Evolutionary conservation across 2,888 invertebrate genomes (phyloP).

Genomic region (Empis livida): DNA sequence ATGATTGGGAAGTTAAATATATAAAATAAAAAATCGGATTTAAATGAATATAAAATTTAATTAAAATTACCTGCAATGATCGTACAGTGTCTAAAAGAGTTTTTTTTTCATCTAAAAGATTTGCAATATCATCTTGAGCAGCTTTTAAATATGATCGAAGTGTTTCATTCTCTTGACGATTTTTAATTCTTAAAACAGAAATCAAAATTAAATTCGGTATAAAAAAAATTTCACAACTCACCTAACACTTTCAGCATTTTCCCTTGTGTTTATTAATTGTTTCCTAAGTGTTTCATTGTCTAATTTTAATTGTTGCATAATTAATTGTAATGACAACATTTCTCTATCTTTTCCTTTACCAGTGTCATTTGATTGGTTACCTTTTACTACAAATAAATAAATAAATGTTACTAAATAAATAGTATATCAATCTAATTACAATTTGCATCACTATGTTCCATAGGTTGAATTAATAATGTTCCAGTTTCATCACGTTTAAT

Average conservation of each 20-base stretch:
- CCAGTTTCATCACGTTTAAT: slow-evolving; percentile 62
- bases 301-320: slow-evolving; percentile 40
- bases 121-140: slow-evolving; percentile 62
- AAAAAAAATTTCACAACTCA: slow-evolving; percentile 8
- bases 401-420: not conserved
- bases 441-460: slow-evolving; percentile 8
- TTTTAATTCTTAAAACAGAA: slow-evolving; percentile 23
- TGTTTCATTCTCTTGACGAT: slow-evolving; percentile 45
- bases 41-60: too few relatives aligned
- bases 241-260: slow-evolving; percentile 43
- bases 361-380: not conserved
- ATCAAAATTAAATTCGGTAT: not conserved
- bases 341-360: slow-evolving; percentile 32
- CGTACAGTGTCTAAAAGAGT: slow-evolving; percentile 56
- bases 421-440: not conserved
- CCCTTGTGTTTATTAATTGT: slow-evolving; percentile 41
- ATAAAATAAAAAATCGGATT: too few relatives aligned
- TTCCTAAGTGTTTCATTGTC: slow-evolving; percentile 53
- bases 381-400: not conserved
- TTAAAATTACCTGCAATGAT: slow-evolving; percentile 48
- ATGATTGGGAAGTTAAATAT: too few relatives aligned
- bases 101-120: slow-evolving; percentile 59
- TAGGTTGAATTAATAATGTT: slow-evolving; percentile 58
- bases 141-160: slow-evolving; percentile 47
- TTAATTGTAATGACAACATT: slow-evolving; percentile 37